Evolutionary conservation across 2,888 invertebrate genomes (phyloP), one percentile per base, ranked within the genome.

Genomic region (Andrena dorsata): DNA sequence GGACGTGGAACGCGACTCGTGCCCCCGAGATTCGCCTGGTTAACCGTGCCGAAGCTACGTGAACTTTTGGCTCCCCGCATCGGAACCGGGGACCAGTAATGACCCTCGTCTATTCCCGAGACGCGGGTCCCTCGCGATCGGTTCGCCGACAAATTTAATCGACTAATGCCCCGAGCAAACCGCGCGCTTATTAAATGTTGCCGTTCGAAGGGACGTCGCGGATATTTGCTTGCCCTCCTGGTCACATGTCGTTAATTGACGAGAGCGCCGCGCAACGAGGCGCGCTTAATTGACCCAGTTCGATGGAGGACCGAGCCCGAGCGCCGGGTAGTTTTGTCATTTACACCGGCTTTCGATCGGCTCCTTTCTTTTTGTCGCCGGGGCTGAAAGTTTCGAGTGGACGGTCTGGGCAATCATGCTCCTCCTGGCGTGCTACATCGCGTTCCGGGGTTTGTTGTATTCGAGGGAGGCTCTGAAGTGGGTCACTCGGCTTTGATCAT

Each of bases 21-120:
- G 56, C 13, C 64, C 41, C 64, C 53, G 72, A 69, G 76, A 58
- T 64, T 71, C 79, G 61, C 63, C 72, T 78, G 76, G 26, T 26
- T 30, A 85, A 77, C 80, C 80, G 84, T 68, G 64, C 75, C 58
- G 71, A 76, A 56, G 70, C 60, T 20, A 80, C n/a, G 6, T 90
- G 90, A 90, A 91, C 90, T 90, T 88, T 90, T 86, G 86, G 88
- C 90, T 91, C 83, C 89, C 86, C 88, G 84, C 84, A 69, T 71
- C 70, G 70, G 65, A 68, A 71, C 78, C 70, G 35, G 32, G 73
- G 51, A 35, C 58, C 77, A 79, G 71, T 83, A 83, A 83, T 83
- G 83, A 83, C 83, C 83, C 82, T 47, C 74, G 51, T 77, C 70
- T 69, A 70, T 60, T 78, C 81, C 56, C 41, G 65, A 23, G 56